Conservation (phyloP, 2,113 vertebrate genomes). For the Sigmodon hispidus region DNA sequence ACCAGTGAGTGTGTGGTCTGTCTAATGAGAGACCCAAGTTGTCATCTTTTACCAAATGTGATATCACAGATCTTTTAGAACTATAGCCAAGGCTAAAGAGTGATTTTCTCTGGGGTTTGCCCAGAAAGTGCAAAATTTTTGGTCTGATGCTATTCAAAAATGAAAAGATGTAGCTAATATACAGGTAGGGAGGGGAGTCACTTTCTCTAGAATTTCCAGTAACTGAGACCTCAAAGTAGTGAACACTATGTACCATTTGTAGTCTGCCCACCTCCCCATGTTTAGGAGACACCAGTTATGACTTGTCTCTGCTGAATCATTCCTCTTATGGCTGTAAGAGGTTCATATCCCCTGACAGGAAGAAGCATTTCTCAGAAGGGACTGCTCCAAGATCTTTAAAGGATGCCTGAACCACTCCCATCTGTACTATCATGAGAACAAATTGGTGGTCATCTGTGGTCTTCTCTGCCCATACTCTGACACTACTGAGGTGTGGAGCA, state of each 20-base stretch:
- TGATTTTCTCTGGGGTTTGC: background rate
- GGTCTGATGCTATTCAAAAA: background rate
- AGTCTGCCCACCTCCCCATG: background rate
- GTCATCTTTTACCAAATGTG: background rate
- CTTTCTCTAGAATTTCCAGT: background rate
- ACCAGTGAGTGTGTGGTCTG: background rate
- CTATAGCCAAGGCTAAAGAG: too few species aligned
- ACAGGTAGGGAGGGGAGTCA: background rate
- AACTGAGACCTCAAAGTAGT: background rate
- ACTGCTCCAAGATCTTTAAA: background rate
- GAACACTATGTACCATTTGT: background rate
- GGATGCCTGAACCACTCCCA: background rate
- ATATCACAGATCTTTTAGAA: background rate
- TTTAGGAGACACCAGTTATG: background rate
- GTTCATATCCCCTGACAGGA: background rate
- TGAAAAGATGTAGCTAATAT: background rate
- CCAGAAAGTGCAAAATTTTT: background rate
- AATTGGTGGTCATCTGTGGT: background rate
- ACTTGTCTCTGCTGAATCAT: background rate
- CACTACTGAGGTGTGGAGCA: too few species aligned
- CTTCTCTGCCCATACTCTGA: accelerated
- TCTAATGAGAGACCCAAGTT: background rate
- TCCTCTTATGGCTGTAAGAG: background rate
- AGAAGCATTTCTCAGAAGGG: background rate
- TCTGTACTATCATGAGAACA: background rate